These are phyloP conservation scores for Lagenorhynchus albirostris DNA, from an alignment of 2,113 vertebrate genomes.

Conservation along the genomic window DNA sequence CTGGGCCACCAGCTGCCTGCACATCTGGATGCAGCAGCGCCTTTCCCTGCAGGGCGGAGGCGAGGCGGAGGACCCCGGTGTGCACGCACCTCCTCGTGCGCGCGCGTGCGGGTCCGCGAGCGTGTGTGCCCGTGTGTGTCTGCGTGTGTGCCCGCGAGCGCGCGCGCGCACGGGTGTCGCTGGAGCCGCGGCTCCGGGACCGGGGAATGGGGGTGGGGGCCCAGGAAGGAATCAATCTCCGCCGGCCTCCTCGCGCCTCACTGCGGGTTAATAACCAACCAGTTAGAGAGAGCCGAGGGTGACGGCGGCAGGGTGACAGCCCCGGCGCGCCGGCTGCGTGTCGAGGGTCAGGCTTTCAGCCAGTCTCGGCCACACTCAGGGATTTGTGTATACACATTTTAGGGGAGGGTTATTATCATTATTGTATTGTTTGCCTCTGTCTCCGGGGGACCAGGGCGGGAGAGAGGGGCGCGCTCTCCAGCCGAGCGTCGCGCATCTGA, in stretches of 20 bases:
- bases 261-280: not conserved
- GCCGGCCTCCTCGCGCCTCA: not conserved
- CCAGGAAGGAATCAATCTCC: not conserved
- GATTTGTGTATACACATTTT: not conserved
- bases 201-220: not conserved
- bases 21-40: not conserved
- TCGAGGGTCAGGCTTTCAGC: not conserved
- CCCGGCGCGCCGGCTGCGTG: not conserved
- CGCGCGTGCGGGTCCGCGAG: not conserved
- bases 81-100: not conserved
- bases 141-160: not conserved
- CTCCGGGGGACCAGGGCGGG: not conserved
- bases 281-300: not conserved
- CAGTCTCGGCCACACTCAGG: not conserved
- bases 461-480: not conserved
- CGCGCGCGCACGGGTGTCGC: not conserved
- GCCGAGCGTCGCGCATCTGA: not conserved
- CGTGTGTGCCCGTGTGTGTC: not conserved
- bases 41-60: not conserved
- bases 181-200: not conserved
- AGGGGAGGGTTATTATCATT: not conserved
- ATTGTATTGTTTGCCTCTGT: slow-evolving; percentile 26
- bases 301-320: not conserved
- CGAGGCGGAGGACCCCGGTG: not conserved
- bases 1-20: not conserved